A percentile compares a stretch with the other conserved stretches of the same genome.
Conservation (phyloP, 37 sponge, comb jelly and placozoan species). For the Lycopodina hypogea region DNA sequence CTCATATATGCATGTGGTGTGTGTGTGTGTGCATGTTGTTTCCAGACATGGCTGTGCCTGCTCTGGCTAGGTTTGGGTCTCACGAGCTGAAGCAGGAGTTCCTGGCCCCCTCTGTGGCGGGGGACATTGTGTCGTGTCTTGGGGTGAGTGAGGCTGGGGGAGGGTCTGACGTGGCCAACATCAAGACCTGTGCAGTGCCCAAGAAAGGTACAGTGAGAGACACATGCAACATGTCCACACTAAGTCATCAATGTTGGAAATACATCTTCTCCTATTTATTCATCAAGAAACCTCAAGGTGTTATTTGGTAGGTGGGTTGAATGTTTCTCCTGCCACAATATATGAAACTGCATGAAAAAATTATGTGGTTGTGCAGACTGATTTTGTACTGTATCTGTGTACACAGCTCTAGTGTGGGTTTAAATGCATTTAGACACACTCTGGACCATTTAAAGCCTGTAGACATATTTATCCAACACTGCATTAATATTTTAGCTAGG, state of each 20-base stretch:
- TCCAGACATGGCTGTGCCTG: constrained; percentile 87
- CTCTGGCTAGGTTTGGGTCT: constrained; percentile 78
- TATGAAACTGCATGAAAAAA: no score
- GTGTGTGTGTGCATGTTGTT: background rate
- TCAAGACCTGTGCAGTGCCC: constrained; percentile 84
- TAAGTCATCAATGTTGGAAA: background rate
- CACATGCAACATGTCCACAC: background rate
- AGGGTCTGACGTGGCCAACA: constrained; percentile 92
- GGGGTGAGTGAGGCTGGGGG: constrained; percentile 90
- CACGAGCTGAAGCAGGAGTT: constrained; percentile 81
- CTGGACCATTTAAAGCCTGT: no score
- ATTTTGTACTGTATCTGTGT: no score
- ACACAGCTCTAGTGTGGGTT: no score
- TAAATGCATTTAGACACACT: no score
- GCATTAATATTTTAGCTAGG: no score
- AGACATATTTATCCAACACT: no score
- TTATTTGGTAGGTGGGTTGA: background rate
- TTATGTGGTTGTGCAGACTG: no score
- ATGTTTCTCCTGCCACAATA: no score
- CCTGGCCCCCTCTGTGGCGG: constrained; percentile 80
- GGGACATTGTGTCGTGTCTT: constrained; percentile 85
- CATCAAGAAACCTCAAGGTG: no score
- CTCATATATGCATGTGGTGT: background rate
- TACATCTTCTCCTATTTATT: no score
- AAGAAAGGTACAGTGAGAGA: constrained; percentile 47